Evolutionary conservation across 2,113 vertebrate genomes (phyloP).

Genomic region (Labrus mixtus): DNA sequence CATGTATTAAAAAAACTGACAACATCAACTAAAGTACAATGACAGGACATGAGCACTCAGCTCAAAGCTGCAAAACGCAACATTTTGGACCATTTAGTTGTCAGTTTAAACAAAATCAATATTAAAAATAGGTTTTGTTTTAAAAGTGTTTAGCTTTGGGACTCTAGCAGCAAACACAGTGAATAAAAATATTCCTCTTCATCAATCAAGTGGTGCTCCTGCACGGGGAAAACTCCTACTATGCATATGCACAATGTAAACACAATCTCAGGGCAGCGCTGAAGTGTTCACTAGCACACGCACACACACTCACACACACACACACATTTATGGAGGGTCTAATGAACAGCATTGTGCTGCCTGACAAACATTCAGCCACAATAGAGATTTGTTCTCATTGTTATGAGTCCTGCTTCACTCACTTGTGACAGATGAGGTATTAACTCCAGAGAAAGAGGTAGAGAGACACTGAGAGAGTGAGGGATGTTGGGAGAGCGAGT

Average conservation of each 20-base stretch:
- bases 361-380: constrained; percentile 51
- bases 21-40: too few relatives aligned
- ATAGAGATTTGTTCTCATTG: constrained; percentile 60
- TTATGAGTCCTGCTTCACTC: constrained; percentile 49
- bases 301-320: constrained; percentile 30
- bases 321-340: background rate
- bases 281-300: constrained; percentile 13
- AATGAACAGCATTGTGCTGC: constrained; percentile 38
- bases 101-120: too few relatives aligned
- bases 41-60: too few relatives aligned
- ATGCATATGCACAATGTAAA: constrained; percentile 10
- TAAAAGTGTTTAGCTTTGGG: too few relatives aligned
- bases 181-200: too few relatives aligned
- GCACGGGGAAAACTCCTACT: constrained; percentile 13
- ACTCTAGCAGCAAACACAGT: too few relatives aligned
- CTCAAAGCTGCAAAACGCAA: too few relatives aligned
- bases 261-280: background rate
- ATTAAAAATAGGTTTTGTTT: too few relatives aligned
- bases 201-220: background rate
- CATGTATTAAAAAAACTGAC: too few relatives aligned
- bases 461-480: constrained; percentile 1
- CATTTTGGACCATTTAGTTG: too few relatives aligned
- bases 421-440: constrained; percentile 8
- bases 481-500: constrained; percentile 3
- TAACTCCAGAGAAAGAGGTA: constrained; percentile 26